Evolutionary conservation across 2,888 invertebrate genomes (phyloP), one percentile per base, ranked within the genome.

Genomic region (Mactromeris polynyma): DNA sequence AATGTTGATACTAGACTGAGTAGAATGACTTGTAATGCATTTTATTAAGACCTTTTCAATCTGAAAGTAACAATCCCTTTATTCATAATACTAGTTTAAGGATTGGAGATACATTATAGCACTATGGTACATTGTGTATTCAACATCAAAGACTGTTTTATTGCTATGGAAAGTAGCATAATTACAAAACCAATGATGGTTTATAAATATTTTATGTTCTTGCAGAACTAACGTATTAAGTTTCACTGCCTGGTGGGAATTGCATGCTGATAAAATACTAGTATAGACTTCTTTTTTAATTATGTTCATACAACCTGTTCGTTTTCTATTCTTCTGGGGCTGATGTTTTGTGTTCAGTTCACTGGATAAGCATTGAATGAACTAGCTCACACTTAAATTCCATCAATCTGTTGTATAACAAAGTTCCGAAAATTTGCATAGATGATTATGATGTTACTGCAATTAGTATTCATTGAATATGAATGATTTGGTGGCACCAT

Each of bases 391-490:
- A 26, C 6, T 26, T 64, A 9, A n/a, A 26, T 64, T n/a, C 58
- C 11, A 26, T 19, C 51, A 51, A 51, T 9, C 51, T 17, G 11
- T 6, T 42, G 58, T 58, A 58, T n/a, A 21, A 2, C n/a, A 26
- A 64, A 26, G n/a, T 64, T 21, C 26, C 26, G 26, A 26, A 9
- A 64, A n/a, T 21, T 64, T 64, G 58, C 3, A 64, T n/a, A 64
- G 26, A 3, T 26, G n/a, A 64, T 19, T 4, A n/a, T 7, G 26
- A 64, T 26, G 26, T 2, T 9, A 26, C 58, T 26, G 6, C 58
- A n/a, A 64, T 64, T 64, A 64, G 26, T 26, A 26, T 64, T 64
- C 26, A 64, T 64, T 64, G 58, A 64, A 64, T 64, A 64, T 64
- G n/a, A n/a, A 64, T 64, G 58, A 64, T n/a, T n/a, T 64, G 2